Percentiles rank a stretch among this genome's conserved stretches.
Evolutionary conservation across 2,797 vertebrate genomes (phyloP).

Genomic region (Catostomus latipinnis): DNA sequence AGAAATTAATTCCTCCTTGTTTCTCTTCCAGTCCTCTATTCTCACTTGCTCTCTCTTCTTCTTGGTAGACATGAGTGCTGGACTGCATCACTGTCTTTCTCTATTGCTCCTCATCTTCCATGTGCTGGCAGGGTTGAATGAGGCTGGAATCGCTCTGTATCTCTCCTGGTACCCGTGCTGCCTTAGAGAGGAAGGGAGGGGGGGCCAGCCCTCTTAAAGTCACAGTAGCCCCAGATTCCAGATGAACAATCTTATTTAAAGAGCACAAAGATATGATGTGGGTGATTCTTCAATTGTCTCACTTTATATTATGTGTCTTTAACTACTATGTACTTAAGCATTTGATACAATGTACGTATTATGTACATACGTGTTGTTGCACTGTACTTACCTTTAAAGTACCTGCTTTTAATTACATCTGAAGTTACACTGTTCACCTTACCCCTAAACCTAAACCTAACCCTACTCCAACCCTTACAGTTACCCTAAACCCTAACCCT

Average conservation of each 20-base stretch:
- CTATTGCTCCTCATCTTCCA: slow-evolving; percentile 16
- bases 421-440: too few relatives aligned
- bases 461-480: too few relatives aligned
- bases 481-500: too few relatives aligned
- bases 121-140: slow-evolving; percentile 2
- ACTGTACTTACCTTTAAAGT: too few relatives aligned
- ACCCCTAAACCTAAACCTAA: too few relatives aligned
- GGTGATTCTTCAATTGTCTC: too few relatives aligned
- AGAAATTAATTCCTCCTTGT: background rate
- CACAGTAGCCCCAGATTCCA: slow-evolving; percentile 76
- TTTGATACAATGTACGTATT: too few relatives aligned
- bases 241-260: slow-evolving; percentile 59
- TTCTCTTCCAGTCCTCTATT: background rate
- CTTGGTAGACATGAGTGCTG: background rate
- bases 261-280: background rate
- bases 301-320: too few relatives aligned
- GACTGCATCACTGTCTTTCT: slow-evolving; percentile 45
- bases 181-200: slow-evolving; percentile 61
- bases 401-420: too few relatives aligned
- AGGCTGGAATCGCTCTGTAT: slow-evolving; percentile 1
- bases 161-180: slow-evolving; percentile 8
- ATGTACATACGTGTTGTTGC: too few relatives aligned
- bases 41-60: background rate
- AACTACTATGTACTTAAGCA: too few relatives aligned
- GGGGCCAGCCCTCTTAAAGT: slow-evolving; percentile 83